Conservation (phyloP, 2,113 vertebrate species). For the Halichoeres trimaculatus region DNA sequence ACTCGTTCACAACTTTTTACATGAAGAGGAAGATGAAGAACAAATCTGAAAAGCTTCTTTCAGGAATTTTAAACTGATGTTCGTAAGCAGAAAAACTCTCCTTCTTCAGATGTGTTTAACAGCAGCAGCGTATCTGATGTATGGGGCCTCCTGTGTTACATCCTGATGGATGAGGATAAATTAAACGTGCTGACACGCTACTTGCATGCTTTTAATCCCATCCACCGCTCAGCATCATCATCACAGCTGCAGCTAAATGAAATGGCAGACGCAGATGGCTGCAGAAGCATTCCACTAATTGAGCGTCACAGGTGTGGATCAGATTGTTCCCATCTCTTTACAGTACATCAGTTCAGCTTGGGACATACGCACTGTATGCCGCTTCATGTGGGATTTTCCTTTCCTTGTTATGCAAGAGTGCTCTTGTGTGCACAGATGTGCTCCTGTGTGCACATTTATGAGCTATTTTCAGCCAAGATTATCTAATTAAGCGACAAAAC, state of each 20-base stretch:
- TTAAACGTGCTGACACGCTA: constrained; percentile 34
- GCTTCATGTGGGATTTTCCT: constrained; percentile 37
- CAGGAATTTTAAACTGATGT: not conserved
- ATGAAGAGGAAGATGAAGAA: constrained; percentile 15
- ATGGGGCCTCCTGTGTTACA: constrained; percentile 21
- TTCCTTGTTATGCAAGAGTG: constrained; percentile 42
- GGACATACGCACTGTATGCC: constrained; percentile 10
- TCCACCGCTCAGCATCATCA: constrained; percentile 6
- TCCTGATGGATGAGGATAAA: constrained; percentile 35
- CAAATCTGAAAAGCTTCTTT: not conserved
- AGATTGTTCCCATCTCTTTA: not conserved
- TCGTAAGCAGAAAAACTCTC: not conserved
- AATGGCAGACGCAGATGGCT: constrained; percentile 30
- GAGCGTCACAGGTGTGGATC: constrained; percentile 51
- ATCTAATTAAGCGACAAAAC: constrained; percentile 44
- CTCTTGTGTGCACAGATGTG: constrained; percentile 33
- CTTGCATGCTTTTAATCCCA: constrained; percentile 56
- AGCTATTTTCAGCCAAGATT: constrained; percentile 45
- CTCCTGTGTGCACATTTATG: constrained; percentile 15
- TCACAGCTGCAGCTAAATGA: constrained; percentile 35
- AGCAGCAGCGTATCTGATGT: constrained; percentile 15
- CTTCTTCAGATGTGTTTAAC: not conserved
- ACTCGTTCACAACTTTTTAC: constrained; percentile 7
- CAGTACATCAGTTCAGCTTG: constrained; percentile 1
- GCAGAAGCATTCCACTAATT: constrained; percentile 41